These are phyloP conservation scores for Prunella strophiata DNA, from an alignment of 2,797 vertebrate species.

Conservation along the genomic window DNA sequence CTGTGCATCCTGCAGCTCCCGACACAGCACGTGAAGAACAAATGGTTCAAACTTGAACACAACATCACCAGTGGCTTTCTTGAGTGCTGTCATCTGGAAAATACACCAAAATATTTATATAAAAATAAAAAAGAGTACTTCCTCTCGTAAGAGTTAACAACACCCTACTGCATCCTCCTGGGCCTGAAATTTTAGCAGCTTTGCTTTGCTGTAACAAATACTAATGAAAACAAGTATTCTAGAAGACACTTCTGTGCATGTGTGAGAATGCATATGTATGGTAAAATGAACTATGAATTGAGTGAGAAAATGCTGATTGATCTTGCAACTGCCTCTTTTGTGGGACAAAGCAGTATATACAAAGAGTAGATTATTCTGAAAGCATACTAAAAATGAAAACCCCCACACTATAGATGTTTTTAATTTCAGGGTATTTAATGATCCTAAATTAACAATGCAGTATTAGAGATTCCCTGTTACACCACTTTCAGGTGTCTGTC, in stretches of 20 bases:
- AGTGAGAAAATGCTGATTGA: not conserved
- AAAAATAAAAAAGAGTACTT: not conserved
- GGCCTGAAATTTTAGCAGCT: not conserved
- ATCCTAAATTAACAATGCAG: not conserved
- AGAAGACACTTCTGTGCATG: not conserved
- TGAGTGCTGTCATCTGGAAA: slow-evolving; percentile 79
- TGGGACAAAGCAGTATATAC: not conserved
- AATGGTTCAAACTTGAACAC: slow-evolving; percentile 93
- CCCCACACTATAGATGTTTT: fast-evolving
- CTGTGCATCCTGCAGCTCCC: slow-evolving; percentile 84
- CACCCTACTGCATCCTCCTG: not conserved
- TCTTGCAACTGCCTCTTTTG: not conserved
- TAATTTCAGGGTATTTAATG: not conserved
- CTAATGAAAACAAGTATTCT: not conserved
- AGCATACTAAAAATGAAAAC: not conserved
- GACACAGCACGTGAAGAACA: slow-evolving; percentile 90
- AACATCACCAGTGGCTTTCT: slow-evolving; percentile 75
- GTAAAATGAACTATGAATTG: not conserved
- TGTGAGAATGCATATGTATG: not conserved
- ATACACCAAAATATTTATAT: not conserved
- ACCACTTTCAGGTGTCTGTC: not conserved
- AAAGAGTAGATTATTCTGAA: not conserved
- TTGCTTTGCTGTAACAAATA: not conserved
- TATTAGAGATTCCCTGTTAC: not conserved
- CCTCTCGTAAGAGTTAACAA: not conserved